These are phyloP conservation scores for Neostethus bicornis DNA, from an alignment of 2,797 vertebrate species.

Conservation along the genomic window DNA sequence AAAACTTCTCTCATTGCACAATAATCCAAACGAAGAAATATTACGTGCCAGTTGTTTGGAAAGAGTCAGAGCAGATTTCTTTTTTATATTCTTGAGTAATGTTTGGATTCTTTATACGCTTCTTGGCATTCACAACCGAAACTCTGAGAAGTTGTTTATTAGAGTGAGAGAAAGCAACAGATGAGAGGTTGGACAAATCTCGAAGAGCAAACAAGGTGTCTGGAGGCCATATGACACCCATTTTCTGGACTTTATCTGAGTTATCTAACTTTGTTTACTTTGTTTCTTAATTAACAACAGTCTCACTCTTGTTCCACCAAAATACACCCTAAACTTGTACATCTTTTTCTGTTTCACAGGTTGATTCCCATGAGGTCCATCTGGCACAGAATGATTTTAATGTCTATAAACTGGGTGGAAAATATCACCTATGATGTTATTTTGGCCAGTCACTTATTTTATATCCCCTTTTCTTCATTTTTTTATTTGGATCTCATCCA, in stretches of 20 bases:
- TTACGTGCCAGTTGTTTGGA: background rate
- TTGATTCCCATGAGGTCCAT: background rate
- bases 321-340: constrained; percentile 1
- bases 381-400: background rate
- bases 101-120: background rate
- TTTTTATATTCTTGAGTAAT: background rate
- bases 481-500: constrained; percentile 10
- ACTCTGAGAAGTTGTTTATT: constrained; percentile 11
- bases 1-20: background rate
- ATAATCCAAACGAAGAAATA: background rate
- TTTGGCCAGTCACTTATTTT: background rate
- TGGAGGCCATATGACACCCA: constrained; percentile 24
- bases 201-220: constrained; percentile 1
- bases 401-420: constrained; percentile 24
- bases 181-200: constrained; percentile 7
- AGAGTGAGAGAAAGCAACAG: background rate
- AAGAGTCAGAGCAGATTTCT: background rate
- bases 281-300: constrained; percentile 13
- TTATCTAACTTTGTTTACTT: constrained; percentile 8
- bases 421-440: background rate
- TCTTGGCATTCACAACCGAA: background rate
- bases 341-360: background rate
- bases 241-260: background rate
- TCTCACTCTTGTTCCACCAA: background rate
- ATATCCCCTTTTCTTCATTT: background rate